Percentiles rank a stretch among this genome's conserved stretches.
Conservation (phyloP, 2,113 vertebrate species). For the Xenopus laevis region DNA sequence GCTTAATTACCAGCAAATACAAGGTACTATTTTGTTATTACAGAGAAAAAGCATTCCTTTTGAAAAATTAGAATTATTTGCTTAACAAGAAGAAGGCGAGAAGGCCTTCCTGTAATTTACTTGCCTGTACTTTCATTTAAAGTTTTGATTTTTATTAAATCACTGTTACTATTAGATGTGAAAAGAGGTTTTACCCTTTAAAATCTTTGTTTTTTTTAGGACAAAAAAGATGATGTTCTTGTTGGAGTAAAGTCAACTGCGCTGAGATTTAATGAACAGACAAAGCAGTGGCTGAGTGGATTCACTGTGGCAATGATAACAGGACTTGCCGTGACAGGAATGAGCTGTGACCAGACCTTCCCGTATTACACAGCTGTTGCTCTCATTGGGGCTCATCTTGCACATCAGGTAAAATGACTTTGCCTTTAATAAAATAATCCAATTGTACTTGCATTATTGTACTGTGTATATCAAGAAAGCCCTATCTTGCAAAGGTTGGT, state of each 20-base stretch:
- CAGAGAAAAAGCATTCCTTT: too few species aligned
- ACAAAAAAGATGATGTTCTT: constrained; percentile 83
- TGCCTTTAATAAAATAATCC: not conserved
- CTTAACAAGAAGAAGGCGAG: too few species aligned
- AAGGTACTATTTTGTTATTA: too few species aligned
- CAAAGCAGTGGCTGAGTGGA: constrained; percentile 84
- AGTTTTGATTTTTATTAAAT: too few species aligned
- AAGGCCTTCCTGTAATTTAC: too few species aligned
- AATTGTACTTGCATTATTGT: too few species aligned
- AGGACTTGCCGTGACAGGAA: constrained; percentile 70
- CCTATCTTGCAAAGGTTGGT: too few species aligned
- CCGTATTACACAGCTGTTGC: constrained; percentile 78
- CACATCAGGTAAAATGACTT: constrained; percentile 71
- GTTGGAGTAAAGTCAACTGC: constrained; percentile 91
- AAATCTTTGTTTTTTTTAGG: constrained; percentile 59
- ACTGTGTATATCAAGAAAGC: too few species aligned
- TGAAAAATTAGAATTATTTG: too few species aligned
- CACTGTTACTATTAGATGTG: too few species aligned
- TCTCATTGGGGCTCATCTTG: constrained; percentile 67
- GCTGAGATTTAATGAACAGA: constrained; percentile 75
- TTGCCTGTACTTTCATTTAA: too few species aligned
- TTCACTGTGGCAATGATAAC: constrained; percentile 80
- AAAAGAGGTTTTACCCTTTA: not conserved
- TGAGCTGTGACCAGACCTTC: constrained; percentile 73
- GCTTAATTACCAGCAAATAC: too few species aligned